Evolutionary conservation across 1,140 invertebrate genomes (phyloP).

Genomic region (Acyrthosiphon pisum): DNA sequence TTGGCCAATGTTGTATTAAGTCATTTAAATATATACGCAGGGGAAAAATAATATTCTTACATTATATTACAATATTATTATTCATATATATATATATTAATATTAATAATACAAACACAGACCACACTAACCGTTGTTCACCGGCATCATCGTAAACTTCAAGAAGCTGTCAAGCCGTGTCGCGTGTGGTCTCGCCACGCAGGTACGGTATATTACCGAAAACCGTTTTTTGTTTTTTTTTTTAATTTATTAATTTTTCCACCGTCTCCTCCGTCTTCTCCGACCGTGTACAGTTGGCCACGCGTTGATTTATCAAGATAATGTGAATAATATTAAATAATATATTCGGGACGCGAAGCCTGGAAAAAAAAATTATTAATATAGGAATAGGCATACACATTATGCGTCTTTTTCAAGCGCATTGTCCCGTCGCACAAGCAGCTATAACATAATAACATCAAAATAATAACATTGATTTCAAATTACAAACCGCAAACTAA

Average conservation of each 20-base stretch:
- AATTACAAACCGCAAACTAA: neutral
- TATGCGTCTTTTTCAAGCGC: neutral
- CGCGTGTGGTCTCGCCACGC: constrained; percentile 51
- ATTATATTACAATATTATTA: neutral
- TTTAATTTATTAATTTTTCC: constrained; percentile 53
- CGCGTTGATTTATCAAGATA: constrained; percentile 53
- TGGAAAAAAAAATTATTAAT: constrained; percentile 19
- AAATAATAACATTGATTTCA: neutral
- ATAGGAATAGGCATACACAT: neutral
- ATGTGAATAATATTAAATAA: constrained; percentile 39
- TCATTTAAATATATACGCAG: constrained; percentile 20
- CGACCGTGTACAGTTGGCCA: too few relatives aligned
- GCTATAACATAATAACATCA: neutral
- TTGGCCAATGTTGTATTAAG: constrained; percentile 27
- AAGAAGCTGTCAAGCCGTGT: constrained; percentile 50
- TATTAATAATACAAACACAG: constrained; percentile 29
- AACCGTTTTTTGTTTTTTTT: constrained; percentile 45
- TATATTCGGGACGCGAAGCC: constrained; percentile 31
- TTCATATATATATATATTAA: neutral
- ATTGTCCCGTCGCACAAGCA: neutral
- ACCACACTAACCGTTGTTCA: constrained; percentile 49
- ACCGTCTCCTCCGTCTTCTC: neutral
- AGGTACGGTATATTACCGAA: constrained; percentile 27
- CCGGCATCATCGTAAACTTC: constrained; percentile 51
- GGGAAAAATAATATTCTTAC: neutral